These are phyloP conservation scores for Anoura caudifer DNA, from an alignment of 2,113 vertebrate genomes.

Conservation along the genomic window DNA sequence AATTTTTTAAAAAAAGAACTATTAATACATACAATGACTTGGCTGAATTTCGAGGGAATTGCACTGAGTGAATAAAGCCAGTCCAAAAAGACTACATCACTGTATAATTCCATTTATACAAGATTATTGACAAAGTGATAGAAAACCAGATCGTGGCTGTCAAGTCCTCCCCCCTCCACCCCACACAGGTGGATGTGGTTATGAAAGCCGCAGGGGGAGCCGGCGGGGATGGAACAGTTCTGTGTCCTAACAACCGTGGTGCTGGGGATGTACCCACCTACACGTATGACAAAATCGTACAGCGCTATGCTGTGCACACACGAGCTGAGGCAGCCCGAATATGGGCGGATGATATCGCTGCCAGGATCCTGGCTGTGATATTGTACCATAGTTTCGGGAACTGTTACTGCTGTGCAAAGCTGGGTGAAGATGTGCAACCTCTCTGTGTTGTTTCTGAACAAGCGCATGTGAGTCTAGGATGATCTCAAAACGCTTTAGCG, in stretches of 20 bases:
- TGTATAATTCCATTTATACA: neutral
- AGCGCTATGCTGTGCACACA: neutral
- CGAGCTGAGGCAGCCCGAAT: neutral
- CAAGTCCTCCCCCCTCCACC: fast-evolving
- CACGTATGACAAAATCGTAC: neutral
- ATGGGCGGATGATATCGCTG: fast-evolving
- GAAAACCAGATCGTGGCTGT: neutral
- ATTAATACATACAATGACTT: neutral
- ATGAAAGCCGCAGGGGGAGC: neutral
- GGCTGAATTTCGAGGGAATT: neutral
- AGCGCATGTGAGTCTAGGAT: neutral
- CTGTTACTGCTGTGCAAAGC: neutral
- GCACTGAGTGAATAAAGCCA: neutral
- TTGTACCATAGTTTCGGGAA: neutral
- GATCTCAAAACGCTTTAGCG: neutral
- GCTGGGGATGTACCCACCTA: neutral
- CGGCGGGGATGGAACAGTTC: neutral
- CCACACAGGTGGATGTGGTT: neutral
- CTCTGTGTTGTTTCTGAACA: neutral
- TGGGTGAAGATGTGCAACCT: neutral
- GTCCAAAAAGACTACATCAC: neutral
- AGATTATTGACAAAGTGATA: neutral
- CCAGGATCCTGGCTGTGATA: neutral
- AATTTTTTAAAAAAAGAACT: neutral
- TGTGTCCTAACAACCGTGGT: neutral